Evolutionary conservation across 2,113 vertebrate genomes (phyloP).

Genomic region (Cheirogaleus medius): DNA sequence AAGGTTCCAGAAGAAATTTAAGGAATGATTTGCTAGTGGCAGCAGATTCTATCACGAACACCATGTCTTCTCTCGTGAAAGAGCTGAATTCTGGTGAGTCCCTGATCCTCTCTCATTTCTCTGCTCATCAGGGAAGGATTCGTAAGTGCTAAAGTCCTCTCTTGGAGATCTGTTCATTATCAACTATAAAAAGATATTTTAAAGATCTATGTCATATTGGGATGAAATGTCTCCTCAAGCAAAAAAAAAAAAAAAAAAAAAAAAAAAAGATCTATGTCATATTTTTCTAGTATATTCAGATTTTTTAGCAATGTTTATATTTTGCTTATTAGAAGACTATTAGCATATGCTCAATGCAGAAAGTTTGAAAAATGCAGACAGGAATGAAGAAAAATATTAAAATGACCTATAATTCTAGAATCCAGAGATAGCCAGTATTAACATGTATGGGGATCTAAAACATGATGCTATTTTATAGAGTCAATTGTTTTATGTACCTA

Average conservation of each 20-base stretch:
- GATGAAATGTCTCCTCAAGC: too few species aligned
- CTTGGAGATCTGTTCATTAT: neutral
- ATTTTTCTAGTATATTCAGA: neutral
- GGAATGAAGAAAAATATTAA: neutral
- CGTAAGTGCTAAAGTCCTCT: neutral
- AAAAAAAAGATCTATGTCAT: neutral
- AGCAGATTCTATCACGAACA: constrained; percentile 99
- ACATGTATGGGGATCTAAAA: neutral
- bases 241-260: too few species aligned
- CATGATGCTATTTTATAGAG: neutral
- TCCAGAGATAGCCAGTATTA: neutral
- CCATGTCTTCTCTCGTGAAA: constrained; percentile 98
- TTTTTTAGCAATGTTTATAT: neutral
- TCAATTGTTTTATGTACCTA: neutral
- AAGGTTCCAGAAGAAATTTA: constrained; percentile 97
- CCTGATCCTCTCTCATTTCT: neutral
- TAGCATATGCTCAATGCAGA: neutral
- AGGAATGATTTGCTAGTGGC: constrained; percentile 97
- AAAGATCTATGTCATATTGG: neutral
- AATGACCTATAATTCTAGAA: neutral
- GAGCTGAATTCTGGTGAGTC: constrained; percentile 96
- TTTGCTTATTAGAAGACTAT: neutral
- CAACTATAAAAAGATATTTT: neutral
- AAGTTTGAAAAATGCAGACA: neutral
- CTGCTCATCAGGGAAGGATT: neutral